phyloP scores from a whole-genome alignment of 2,888 invertebrate genomes.

The Priocnemis perturbator region DNA sequence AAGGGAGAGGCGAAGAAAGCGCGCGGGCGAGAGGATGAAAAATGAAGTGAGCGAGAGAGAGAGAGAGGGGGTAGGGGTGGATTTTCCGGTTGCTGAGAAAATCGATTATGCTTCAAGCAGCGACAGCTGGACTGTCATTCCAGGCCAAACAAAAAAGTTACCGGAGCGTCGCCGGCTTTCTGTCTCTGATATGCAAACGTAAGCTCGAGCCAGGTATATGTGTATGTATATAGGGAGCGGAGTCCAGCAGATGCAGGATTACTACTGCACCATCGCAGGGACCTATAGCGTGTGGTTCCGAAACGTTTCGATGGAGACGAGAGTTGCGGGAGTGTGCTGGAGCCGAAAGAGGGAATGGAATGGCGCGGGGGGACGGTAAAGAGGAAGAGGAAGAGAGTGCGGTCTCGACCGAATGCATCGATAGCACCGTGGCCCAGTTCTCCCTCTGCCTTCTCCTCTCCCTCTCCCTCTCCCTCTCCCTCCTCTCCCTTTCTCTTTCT shows the following conservation, averaged over 20 bases:
- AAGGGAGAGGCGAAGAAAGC: not conserved
- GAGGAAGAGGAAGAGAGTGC: constrained; percentile 46
- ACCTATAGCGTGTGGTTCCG: constrained; percentile 31
- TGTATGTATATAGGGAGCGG: constrained; percentile 25
- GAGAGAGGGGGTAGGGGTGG: constrained; percentile 11
- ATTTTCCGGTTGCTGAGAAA: constrained; percentile 36
- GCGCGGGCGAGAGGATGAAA: not conserved
- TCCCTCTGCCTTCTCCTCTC: constrained; percentile 36
- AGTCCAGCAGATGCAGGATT: constrained; percentile 53
- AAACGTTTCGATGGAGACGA: constrained; percentile 23
- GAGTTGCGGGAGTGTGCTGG: constrained; percentile 16
- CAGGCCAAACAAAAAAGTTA: constrained; percentile 47
- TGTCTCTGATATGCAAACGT: constrained; percentile 58
- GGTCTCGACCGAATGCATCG: constrained; percentile 62
- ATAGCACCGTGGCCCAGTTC: constrained; percentile 64
- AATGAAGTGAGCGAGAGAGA: not conserved
- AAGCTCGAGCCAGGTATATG: constrained; percentile 42
- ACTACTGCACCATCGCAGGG: constrained; percentile 48
- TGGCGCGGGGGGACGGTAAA: constrained; percentile 35
- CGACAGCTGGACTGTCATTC: constrained; percentile 42
- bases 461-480: constrained; percentile 44
- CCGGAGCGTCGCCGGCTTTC: constrained; percentile 40
- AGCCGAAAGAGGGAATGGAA: constrained; percentile 31
- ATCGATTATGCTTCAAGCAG: constrained; percentile 49
- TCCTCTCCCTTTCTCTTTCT: constrained; percentile 32